Base-by-base conservation (phyloP, 2,888 invertebrate species). In the Dasypolia templi region DNA sequence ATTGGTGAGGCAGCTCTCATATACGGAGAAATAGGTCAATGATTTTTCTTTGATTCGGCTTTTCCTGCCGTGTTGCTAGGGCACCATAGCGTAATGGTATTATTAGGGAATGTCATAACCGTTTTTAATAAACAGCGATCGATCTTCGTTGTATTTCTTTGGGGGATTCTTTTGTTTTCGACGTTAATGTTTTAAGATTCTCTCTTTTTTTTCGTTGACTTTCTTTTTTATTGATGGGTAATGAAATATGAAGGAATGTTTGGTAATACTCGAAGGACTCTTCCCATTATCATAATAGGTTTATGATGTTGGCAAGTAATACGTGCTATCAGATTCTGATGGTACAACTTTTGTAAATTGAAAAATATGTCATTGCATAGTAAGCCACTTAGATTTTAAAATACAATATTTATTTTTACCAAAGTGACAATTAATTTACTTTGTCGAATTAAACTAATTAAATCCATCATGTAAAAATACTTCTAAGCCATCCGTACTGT, bases 1-100 rank as follows among this genome's bases (percentile, higher is more conserved):
- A 69, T 76, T 68, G 71, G n/a, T n/a, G 12, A 61, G 26, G 55
- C 39, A 39, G 29, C 14, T 61, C 53, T 44, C 61, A 53, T 62
- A 55, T n/a, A n/a, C n/a, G n/a, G n/a, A n/a, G n/a, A n/a, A n/a
- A n/a, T 72, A 74, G 73, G 79, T 76, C 79, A 81, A 84, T 84
- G 73, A 81, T 81, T 56, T 76, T 56, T 81, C 72, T 82, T 78
- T 66, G 66, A 75, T 62, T 75, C 49, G 55, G 12, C 11, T 69
- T 83, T 84, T 77, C 83, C 85, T 85, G 59, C 29, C 77, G 29
- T 67, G 75, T 78, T 81, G 75, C 72, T 63, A 78, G 2, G 71
- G 17, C 12, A 56, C 29, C 44, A 61, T 46, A n/a, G 19, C 63
- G 49, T 72, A 65, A 81, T 71, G 72, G 49, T 55, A 72, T 82